Conservation (phyloP, 2,888 invertebrate genomes). For the Eupithecia centaureata region DNA sequence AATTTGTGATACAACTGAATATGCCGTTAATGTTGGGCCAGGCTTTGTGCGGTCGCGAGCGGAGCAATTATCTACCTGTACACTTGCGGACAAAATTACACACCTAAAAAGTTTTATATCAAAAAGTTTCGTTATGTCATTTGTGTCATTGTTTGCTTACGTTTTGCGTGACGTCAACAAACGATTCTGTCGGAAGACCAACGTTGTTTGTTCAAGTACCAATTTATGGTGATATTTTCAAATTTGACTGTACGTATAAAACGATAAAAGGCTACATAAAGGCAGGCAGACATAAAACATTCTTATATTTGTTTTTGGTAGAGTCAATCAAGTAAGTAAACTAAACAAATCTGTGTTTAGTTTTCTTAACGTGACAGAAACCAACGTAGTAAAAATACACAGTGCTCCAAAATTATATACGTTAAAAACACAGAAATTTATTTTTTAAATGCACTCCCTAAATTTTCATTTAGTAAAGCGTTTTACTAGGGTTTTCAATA, state of each 20-base stretch:
- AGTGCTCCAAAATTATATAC: too few species aligned
- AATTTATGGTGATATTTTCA: neutral
- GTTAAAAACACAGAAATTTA: too few species aligned
- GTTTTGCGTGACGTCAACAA: neutral
- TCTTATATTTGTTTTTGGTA: neutral
- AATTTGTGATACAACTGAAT: slow-evolving; percentile 49
- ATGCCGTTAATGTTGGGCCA: slow-evolving; percentile 43
- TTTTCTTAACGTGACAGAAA: too few species aligned
- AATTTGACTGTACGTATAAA: neutral
- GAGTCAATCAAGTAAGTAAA: neutral
- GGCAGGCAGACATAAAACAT: neutral
- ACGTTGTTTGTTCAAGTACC: neutral
- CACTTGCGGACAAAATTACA: slow-evolving; percentile 44
- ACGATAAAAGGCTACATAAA: neutral
- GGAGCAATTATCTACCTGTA: slow-evolving; percentile 52
- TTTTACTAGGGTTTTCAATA: too few species aligned
- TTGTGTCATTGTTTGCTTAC: neutral
- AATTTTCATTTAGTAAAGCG: too few species aligned
- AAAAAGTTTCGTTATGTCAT: neutral
- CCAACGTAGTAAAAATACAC: too few species aligned
- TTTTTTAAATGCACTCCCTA: too few species aligned
- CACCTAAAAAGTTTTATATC: neutral
- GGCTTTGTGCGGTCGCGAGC: slow-evolving; percentile 49
- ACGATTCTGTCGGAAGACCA: neutral
- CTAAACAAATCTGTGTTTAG: too few species aligned